Percentiles rank a stretch among this genome's conserved stretches.
These are phyloP conservation scores for Drosophila anomalata DNA, from an alignment of 2,888 invertebrate genomes.

Conservation along the genomic window DNA sequence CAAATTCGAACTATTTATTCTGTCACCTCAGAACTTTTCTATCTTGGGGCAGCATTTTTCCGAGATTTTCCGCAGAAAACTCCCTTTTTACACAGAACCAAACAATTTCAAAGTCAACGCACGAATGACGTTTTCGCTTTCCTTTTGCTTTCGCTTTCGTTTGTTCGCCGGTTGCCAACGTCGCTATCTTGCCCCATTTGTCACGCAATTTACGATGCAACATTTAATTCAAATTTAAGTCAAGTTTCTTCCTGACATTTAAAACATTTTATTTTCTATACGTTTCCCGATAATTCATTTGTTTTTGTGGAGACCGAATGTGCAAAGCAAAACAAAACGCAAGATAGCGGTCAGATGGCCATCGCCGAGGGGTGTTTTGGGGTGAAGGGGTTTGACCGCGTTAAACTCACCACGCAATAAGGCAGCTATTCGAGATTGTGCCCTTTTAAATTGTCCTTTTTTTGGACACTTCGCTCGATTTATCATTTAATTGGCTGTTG, in stretches of 20 bases:
- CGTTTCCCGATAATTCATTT: conserved; percentile 15
- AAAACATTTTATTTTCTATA: not conserved
- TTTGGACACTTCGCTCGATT: conserved; percentile 1
- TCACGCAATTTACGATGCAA: conserved; percentile 12
- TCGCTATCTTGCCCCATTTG: conserved; percentile 15
- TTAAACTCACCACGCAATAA: conserved; percentile 26
- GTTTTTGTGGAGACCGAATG: conserved; percentile 23
- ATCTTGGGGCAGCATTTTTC: conserved; percentile 64
- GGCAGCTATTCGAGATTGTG: conserved; percentile 2
- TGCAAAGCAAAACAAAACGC: conserved; percentile 33
- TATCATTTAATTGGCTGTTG: conserved; percentile 33
- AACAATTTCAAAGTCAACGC: conserved; percentile 45
- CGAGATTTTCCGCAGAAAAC: conserved; percentile 7
- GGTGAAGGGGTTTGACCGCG: no score
- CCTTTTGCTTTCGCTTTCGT: conserved; percentile 32
- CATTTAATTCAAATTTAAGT: conserved; percentile 4
- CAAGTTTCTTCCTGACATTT: not conserved
- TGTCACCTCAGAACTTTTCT: conserved; percentile 61
- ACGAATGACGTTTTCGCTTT: conserved; percentile 28
- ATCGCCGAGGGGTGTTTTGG: not conserved
- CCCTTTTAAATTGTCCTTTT: conserved; percentile 4
- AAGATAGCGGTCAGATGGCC: not conserved
- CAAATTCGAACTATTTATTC: not conserved
- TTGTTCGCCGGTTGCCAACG: conserved; percentile 2
- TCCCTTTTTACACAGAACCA: conserved; percentile 18